Evolutionary conservation across 2,888 invertebrate species (phyloP).

Genomic region (Nebria salina): DNA sequence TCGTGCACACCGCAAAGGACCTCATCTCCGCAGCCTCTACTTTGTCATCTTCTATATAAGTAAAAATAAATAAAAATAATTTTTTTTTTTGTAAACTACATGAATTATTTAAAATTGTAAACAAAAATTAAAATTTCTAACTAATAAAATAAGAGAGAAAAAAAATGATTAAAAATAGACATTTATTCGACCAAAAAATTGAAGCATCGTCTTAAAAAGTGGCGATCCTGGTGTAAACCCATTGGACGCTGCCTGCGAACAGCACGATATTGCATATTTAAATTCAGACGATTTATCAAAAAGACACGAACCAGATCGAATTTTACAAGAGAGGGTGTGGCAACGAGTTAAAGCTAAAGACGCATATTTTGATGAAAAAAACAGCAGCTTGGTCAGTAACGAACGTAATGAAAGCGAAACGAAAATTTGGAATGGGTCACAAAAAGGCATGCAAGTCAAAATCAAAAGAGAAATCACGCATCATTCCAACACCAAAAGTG

Average conservation of each 20-base stretch:
- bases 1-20: too few relatives aligned
- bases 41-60: too few relatives aligned
- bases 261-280: constrained; percentile 53
- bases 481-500: constrained; percentile 44
- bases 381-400: constrained; percentile 50
- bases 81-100: too few relatives aligned
- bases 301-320: constrained; percentile 53
- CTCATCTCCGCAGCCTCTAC: too few relatives aligned
- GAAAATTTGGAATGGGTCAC: constrained; percentile 49
- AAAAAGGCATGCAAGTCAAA: not conserved
- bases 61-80: too few relatives aligned
- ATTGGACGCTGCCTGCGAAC: constrained; percentile 52
- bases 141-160: too few relatives aligned
- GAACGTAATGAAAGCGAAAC: constrained; percentile 52
- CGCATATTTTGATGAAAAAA: constrained; percentile 51
- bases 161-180: too few relatives aligned
- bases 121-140: too few relatives aligned
- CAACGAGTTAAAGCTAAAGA: constrained; percentile 50
- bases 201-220: too few relatives aligned
- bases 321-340: constrained; percentile 52
- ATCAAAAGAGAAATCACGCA: constrained; percentile 23
- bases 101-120: too few relatives aligned
- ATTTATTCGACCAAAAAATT: too few relatives aligned
- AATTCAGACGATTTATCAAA: constrained; percentile 28
- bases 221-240: too few relatives aligned